Conservation (phyloP, 2,113 vertebrate species). For the Phyllostomus discolor region DNA sequence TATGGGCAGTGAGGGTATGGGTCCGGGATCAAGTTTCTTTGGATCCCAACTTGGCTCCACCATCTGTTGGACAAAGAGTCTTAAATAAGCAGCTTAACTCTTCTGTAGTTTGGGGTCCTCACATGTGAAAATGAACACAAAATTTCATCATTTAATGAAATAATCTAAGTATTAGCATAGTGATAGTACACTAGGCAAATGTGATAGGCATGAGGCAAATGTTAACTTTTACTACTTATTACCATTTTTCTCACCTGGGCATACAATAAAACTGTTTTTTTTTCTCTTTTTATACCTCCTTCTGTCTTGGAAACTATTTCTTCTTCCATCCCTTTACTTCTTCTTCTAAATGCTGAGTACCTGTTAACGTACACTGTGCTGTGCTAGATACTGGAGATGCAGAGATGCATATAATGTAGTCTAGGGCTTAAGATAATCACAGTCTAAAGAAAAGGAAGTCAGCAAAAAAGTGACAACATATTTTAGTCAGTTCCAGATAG, state of each 20-base stretch:
- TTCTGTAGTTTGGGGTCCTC: background rate
- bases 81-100: background rate
- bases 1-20: too few relatives aligned
- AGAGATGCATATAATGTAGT: background rate
- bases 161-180: background rate
- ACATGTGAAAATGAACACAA: background rate
- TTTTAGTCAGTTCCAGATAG: background rate
- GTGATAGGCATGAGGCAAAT: too few relatives aligned
- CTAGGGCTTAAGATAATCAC: background rate
- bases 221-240: background rate
- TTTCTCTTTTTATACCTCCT: background rate
- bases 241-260: background rate
- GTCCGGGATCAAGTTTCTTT: background rate
- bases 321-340: background rate
- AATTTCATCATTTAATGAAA: background rate
- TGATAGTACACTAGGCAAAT: background rate
- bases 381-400: background rate
- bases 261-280: background rate
- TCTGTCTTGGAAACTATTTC: background rate
- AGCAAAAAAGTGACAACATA: background rate
- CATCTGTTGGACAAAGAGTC: background rate
- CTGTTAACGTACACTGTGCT: background rate
- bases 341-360: background rate
- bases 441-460: background rate
- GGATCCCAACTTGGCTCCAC: background rate